A percentile compares a stretch with the other conserved stretches of the same genome.
These are phyloP conservation scores for Mycalesis mineus DNA, from an alignment of 2,888 invertebrate species.

Conservation along the genomic window DNA sequence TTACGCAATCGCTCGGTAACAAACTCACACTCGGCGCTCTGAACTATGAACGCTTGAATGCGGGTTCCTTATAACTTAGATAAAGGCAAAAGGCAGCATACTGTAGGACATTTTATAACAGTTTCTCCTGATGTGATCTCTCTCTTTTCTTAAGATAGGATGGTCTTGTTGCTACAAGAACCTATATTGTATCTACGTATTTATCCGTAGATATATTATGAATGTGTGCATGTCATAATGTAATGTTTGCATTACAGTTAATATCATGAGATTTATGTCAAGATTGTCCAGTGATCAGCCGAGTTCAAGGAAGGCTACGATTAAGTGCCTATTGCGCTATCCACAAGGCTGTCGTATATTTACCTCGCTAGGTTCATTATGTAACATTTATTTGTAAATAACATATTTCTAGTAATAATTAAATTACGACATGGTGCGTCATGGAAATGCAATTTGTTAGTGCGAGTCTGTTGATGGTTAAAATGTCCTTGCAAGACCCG, in stretches of 20 bases:
- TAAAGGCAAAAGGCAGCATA: too few relatives aligned
- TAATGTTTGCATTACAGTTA: constrained; percentile 8
- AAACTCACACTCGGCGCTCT: too few relatives aligned
- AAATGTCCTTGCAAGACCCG: background rate
- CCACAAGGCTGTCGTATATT: constrained; percentile 9
- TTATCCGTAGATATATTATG: background rate
- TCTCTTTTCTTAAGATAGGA: too few relatives aligned
- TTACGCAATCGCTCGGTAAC: too few relatives aligned
- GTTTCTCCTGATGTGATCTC: too few relatives aligned
- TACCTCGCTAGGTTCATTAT: constrained; percentile 7
- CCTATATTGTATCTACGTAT: too few relatives aligned
- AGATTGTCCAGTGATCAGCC: constrained; percentile 29
- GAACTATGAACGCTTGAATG: too few relatives aligned
- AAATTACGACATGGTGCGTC: background rate
- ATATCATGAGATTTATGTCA: constrained; percentile 27
- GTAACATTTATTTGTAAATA: background rate
- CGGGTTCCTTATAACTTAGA: too few relatives aligned
- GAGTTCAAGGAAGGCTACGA: constrained; percentile 25
- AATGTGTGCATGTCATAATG: background rate
- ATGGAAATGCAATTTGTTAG: background rate
- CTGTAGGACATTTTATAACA: too few relatives aligned
- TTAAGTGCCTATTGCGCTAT: constrained; percentile 11
- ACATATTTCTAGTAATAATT: background rate
- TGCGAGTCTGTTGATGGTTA: background rate
- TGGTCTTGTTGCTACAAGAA: too few relatives aligned